Conservation (phyloP, 2,888 invertebrate genomes). For the Caenorhabditis uteleia region DNA sequence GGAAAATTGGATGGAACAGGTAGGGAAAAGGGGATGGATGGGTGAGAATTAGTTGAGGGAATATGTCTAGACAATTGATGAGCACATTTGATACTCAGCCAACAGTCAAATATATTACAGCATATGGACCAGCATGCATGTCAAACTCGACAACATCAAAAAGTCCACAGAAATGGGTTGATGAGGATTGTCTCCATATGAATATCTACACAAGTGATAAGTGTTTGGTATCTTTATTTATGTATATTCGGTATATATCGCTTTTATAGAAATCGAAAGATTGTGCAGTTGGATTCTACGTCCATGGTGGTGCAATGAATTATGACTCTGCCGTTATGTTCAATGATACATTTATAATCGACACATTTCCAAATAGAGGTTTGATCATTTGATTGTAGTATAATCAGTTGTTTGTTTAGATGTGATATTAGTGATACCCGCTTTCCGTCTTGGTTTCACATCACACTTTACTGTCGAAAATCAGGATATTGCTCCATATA, state of each 20-base stretch:
- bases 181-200: conserved; percentile 12
- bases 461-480: conserved; percentile 46
- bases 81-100: background rate
- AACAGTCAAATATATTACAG: conserved; percentile 4
- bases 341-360: conserved; percentile 50
- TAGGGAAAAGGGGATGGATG: background rate
- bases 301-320: conserved; percentile 60
- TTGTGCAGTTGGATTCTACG: conserved; percentile 57
- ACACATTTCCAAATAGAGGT: conserved; percentile 1
- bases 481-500: conserved; percentile 42
- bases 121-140: conserved; percentile 58
- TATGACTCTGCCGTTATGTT: conserved; percentile 65
- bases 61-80: background rate
- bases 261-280: conserved; percentile 13
- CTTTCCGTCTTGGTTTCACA: conserved; percentile 54
- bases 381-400: background rate
- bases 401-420: conserved; percentile 13
- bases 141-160: conserved; percentile 51
- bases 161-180: conserved; percentile 54
- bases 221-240: conserved; percentile 1
- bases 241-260: background rate
- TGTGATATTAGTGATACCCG: conserved; percentile 52
- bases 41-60: background rate
- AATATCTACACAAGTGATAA: conserved; percentile 3
- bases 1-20: conserved; percentile 44